Percentiles rank a stretch among this genome's conserved stretches.
phyloP scores from a whole-genome alignment of 1,140 invertebrate genomes.

The Andricus grossulariae region DNA sequence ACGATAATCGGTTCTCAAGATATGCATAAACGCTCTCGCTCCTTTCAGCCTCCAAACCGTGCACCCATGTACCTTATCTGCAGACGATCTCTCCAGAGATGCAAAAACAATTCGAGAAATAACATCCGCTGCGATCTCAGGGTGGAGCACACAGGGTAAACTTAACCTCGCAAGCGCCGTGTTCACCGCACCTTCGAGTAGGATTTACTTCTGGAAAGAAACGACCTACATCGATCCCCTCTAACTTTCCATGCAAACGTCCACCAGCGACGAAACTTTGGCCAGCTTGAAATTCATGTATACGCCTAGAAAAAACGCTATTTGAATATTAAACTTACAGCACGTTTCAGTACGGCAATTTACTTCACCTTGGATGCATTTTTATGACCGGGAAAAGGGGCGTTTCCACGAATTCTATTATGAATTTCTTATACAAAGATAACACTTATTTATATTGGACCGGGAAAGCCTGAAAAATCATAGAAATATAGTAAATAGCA shows the following conservation, averaged over 20 bases:
- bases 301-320: neutral
- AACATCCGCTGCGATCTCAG: constrained; percentile 49
- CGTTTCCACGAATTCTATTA: neutral
- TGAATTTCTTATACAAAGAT: neutral
- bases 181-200: constrained; percentile 5
- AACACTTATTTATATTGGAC: neutral
- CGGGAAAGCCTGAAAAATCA: no score
- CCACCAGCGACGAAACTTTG: no score
- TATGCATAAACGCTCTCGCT: constrained; percentile 66
- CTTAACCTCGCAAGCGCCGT: neutral
- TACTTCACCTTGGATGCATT: neutral
- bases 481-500: no score
- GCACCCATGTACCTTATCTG: constrained; percentile 52
- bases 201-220: neutral
- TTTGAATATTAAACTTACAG: constrained; percentile 8
- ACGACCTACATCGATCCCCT: constrained; percentile 11
- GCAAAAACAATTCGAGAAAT: constrained; percentile 63
- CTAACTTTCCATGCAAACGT: constrained; percentile 4
- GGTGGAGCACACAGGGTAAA: constrained; percentile 40
- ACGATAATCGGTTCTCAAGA: constrained; percentile 65
- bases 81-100: constrained; percentile 59
- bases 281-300: no score
- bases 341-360: neutral
- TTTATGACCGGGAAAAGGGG: neutral
- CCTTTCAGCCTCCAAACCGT: constrained; percentile 49